These are phyloP conservation scores for Andrena minutula DNA, from an alignment of 2,888 invertebrate genomes.

Conservation along the genomic window DNA sequence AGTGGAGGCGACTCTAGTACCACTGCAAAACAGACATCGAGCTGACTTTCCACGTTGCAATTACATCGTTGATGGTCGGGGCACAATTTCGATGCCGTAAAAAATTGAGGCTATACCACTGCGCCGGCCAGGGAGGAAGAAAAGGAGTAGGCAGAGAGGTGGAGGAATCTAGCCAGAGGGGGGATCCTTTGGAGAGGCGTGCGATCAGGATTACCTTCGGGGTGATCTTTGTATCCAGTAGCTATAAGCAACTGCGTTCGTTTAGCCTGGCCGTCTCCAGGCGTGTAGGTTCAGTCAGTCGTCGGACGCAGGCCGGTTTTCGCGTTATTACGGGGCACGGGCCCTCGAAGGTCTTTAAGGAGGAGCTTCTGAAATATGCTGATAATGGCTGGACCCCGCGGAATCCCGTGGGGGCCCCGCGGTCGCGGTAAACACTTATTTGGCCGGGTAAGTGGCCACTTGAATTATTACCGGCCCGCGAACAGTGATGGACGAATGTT, in stretches of 20 bases:
- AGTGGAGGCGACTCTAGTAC: conserved; percentile 16
- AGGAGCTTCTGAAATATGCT: conserved; percentile 57
- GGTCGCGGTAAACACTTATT: conserved; percentile 37
- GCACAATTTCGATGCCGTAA: not conserved
- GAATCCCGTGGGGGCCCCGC: conserved; percentile 27
- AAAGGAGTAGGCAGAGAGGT: not conserved
- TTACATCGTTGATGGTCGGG: conserved; percentile 10
- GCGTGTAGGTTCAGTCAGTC: conserved; percentile 54
- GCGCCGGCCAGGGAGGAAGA: not conserved
- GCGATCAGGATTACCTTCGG: conserved; percentile 71
- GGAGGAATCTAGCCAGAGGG: conserved; percentile 52
- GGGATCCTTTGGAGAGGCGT: conserved; percentile 54
- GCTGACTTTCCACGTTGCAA: conserved; percentile 12
- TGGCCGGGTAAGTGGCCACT: conserved; percentile 28
- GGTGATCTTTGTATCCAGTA: conserved; percentile 74
- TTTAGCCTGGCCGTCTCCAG: conserved; percentile 44
- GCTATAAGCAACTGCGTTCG: conserved; percentile 70
- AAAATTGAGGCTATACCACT: conserved; percentile 32
- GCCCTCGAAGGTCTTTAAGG: conserved; percentile 31
- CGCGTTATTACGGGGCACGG: conserved; percentile 58
- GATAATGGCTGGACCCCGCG: conserved; percentile 54
- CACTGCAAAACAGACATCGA: conserved; percentile 9
- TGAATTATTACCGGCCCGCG: conserved; percentile 18
- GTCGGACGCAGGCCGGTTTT: conserved; percentile 60
- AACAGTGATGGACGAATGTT: conserved; percentile 14